phyloP scores from a whole-genome alignment of 2,797 vertebrate species.

The Spea hammondii region DNA sequence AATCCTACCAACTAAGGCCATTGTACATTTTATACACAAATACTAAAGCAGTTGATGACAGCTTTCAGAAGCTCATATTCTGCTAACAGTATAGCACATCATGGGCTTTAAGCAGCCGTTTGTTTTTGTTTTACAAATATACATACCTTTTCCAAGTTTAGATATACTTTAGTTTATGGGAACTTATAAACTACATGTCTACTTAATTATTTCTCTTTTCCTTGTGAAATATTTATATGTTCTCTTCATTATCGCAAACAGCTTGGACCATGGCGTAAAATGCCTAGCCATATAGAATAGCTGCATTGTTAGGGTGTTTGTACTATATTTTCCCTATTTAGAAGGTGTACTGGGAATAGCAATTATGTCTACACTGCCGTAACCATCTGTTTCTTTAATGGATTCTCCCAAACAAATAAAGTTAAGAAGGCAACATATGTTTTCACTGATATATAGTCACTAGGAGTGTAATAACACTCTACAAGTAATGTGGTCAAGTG shows the following conservation, averaged over 20 bases:
- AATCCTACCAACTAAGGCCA: background rate
- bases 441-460: constrained; percentile 40
- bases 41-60: background rate
- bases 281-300: background rate
- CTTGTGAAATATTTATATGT: constrained; percentile 16
- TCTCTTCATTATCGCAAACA: background rate
- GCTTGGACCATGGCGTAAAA: background rate
- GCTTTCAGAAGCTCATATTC: background rate
- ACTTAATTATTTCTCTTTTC: background rate
- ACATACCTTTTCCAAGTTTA: background rate
- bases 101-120: background rate
- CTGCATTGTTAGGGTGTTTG: constrained; percentile 13
- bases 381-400: constrained; percentile 40
- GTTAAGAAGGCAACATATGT: constrained; percentile 39
- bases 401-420: constrained; percentile 40
- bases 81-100: background rate
- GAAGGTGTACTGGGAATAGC: constrained; percentile 35
- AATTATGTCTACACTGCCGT: constrained; percentile 31
- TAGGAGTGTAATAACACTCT: constrained; percentile 22
- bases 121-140: background rate
- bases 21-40: background rate
- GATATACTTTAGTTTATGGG: background rate
- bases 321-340: constrained; percentile 16
- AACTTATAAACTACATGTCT: background rate
- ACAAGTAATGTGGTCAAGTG: constrained; percentile 14